These are phyloP conservation scores for Corythaeola cristata DNA, from an alignment of 2,113 vertebrate species.

Conservation along the genomic window DNA sequence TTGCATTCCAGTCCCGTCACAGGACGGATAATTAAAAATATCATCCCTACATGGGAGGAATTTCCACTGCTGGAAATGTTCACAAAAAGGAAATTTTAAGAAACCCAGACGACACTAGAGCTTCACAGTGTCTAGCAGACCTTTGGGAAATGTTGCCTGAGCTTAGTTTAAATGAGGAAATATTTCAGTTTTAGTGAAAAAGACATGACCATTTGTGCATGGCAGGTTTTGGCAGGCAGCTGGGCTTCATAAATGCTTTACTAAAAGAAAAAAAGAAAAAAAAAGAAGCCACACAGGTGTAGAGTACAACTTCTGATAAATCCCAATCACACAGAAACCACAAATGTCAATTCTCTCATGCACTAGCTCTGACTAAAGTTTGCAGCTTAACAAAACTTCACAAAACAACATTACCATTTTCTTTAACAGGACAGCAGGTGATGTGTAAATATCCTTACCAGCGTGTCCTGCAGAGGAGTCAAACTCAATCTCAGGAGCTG, in stretches of 20 bases:
- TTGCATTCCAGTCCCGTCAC: conserved; percentile 25
- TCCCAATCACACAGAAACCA: not conserved
- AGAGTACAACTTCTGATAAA: not conserved
- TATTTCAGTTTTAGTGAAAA: conserved; percentile 23
- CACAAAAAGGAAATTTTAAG: not conserved
- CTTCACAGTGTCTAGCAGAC: not conserved
- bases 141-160: not conserved
- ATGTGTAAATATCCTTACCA: conserved; percentile 50
- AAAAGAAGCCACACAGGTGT: no score
- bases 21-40: conserved; percentile 55
- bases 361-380: not conserved
- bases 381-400: not conserved
- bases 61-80: conserved; percentile 29
- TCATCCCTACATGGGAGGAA: not conserved
- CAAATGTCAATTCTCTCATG: not conserved
- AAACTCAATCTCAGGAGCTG: not conserved
- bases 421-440: not conserved
- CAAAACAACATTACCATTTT: not conserved
- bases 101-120: not conserved
- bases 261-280: not conserved
- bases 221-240: not conserved
- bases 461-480: not conserved
- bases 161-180: conserved; percentile 4
- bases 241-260: not conserved
- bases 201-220: not conserved